Conservation (phyloP, 2,113 vertebrate genomes). For the Oenanthe melanoleuca region DNA sequence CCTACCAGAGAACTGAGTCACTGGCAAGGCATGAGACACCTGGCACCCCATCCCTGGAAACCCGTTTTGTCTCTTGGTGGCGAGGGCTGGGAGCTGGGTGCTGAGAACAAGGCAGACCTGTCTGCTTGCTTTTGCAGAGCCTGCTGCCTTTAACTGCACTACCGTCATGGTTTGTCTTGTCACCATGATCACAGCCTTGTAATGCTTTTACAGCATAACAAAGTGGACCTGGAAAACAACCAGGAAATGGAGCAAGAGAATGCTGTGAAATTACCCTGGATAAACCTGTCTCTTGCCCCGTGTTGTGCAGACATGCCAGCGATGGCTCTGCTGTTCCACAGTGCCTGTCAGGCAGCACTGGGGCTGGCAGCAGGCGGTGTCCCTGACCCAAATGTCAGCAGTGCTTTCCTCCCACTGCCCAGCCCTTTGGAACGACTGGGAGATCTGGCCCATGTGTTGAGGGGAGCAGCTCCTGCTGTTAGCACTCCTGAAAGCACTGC, state of each 20-base stretch:
- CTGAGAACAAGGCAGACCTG: not conserved
- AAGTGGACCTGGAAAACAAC: conserved; percentile 34
- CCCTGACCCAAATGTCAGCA: not conserved
- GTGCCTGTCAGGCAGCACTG: not conserved
- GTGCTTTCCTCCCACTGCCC: not conserved
- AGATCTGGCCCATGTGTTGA: rapidly evolving
- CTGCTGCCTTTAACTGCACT: not conserved
- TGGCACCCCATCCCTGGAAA: not conserved
- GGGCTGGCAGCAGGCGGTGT: not conserved
- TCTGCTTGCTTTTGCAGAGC: not conserved
- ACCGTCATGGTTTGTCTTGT: not conserved
- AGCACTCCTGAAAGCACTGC: not conserved
- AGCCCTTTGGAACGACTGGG: rapidly evolving
- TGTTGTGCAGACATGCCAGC: not conserved
- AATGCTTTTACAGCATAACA: not conserved
- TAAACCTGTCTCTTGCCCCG: not conserved
- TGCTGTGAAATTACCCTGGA: not conserved
- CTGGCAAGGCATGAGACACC: not conserved
- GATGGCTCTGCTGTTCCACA: rapidly evolving
- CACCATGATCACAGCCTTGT: conserved; percentile 18
- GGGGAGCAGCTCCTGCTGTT: not conserved
- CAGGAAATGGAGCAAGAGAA: not conserved
- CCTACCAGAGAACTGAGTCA: rapidly evolving
- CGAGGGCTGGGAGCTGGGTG: not conserved
- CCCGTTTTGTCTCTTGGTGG: not conserved